Evolutionary conservation across 2,888 invertebrate species (phyloP).

Genomic region (Gastracanthus pulcherrimus): DNA sequence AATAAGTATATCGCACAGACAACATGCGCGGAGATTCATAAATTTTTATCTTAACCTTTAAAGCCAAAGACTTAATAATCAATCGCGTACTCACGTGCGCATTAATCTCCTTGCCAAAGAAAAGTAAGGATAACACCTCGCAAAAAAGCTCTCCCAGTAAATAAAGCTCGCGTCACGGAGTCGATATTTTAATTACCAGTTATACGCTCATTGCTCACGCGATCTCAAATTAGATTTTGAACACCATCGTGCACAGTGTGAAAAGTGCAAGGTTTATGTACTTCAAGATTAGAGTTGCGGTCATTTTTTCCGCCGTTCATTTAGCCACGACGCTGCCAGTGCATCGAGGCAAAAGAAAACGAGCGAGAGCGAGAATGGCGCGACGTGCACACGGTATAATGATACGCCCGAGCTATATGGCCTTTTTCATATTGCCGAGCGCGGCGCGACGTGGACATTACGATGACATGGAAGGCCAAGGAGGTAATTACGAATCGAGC

Average conservation of each 20-base stretch:
- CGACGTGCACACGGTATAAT: not conserved
- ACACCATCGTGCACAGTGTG: too few relatives aligned
- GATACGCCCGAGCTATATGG: not conserved
- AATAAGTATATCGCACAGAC: not conserved
- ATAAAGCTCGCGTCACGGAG: not conserved
- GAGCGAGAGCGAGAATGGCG: not conserved
- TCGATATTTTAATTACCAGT: not conserved
- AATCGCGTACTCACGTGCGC: too few relatives aligned
- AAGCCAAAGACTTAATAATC: not conserved
- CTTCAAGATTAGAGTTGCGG: too few relatives aligned
- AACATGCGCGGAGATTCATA: not conserved
- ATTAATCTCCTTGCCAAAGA: not conserved
- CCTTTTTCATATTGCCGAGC: not conserved
- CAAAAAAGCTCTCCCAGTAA: not conserved
- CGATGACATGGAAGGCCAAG: conserved; percentile 43
- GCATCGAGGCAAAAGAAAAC: not conserved
- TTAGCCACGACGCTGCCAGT: not conserved
- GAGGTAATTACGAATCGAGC: conserved; percentile 48
- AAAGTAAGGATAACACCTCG: not conserved
- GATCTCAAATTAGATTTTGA: not conserved
- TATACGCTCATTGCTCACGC: not conserved
- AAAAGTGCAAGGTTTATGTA: not conserved
- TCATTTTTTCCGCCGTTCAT: not conserved
- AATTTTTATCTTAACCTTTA: not conserved
- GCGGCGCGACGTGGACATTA: not conserved